Evolutionary conservation across 2,113 vertebrate genomes (phyloP).

Genomic region (Heteronetta atricapilla): DNA sequence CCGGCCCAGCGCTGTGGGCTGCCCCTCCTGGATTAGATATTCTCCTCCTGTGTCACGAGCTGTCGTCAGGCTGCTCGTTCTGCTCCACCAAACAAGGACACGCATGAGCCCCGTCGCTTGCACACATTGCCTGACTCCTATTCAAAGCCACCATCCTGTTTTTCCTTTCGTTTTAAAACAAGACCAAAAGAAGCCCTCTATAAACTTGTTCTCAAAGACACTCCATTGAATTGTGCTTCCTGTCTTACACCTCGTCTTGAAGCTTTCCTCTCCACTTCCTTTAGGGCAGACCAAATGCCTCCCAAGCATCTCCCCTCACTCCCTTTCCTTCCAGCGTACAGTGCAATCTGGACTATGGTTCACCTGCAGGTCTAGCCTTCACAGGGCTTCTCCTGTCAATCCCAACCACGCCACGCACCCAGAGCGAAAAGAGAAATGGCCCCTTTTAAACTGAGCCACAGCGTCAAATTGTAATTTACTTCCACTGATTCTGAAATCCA

Average conservation of each 20-base stretch:
- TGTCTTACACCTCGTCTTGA: constrained; percentile 33
- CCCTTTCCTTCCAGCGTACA: background rate
- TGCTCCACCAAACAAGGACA: background rate
- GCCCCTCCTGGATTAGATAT: rapidly evolving
- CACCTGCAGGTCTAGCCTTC: background rate
- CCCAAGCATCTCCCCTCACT: background rate
- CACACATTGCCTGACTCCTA: background rate
- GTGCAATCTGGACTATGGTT: background rate
- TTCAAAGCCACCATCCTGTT: constrained; percentile 22
- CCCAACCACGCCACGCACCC: background rate
- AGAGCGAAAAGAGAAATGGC: background rate
- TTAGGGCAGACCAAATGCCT: constrained; percentile 27
- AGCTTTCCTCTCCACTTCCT: background rate
- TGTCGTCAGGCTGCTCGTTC: background rate
- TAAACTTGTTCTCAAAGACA: constrained; percentile 36
- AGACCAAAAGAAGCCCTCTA: constrained; percentile 35
- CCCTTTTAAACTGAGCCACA: background rate
- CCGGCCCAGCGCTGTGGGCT: rapidly evolving
- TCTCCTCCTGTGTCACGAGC: background rate
- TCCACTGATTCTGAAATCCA: background rate
- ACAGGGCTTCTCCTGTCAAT: background rate
- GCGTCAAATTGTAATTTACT: constrained; percentile 2
- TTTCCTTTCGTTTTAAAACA: constrained; percentile 40
- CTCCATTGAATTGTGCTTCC: constrained; percentile 24
- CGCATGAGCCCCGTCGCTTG: background rate